Evolutionary conservation across 2,888 invertebrate species (phyloP).

Genomic region (Buathra laborator): DNA sequence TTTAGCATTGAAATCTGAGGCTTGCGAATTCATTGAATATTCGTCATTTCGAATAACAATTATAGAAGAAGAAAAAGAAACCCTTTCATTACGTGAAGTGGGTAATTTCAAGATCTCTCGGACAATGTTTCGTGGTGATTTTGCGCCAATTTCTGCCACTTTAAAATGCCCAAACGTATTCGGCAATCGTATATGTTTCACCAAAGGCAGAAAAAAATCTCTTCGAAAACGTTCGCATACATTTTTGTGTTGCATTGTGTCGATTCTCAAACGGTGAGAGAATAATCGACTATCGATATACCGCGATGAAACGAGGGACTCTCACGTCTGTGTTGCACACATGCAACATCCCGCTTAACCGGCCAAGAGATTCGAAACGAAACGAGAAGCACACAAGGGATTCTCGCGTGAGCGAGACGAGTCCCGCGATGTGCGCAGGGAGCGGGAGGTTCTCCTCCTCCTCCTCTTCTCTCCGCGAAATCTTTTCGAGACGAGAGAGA

Average conservation of each 20-base stretch:
- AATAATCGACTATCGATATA: background rate
- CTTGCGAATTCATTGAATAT: constrained; percentile 5
- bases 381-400: background rate
- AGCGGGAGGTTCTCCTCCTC: background rate
- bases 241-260: background rate
- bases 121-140: constrained; percentile 10
- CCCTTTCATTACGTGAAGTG: background rate
- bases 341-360: background rate
- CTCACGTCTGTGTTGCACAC: background rate
- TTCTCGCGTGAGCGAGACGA: background rate
- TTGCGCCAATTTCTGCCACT: constrained; percentile 8
- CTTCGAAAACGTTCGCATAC: too few relatives aligned
- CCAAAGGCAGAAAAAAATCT: background rate
- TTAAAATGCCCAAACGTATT: background rate
- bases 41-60: background rate
- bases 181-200: too few relatives aligned
- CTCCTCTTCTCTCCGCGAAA: background rate
- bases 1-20: background rate
- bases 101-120: background rate
- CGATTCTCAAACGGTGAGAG: background rate
- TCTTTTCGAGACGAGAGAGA: constrained; percentile 18
- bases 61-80: background rate
- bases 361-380: background rate
- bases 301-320: background rate
- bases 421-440: background rate